Base-by-base conservation (phyloP, 2,113 vertebrate genomes). In the Neodon shergylaensis region DNA sequence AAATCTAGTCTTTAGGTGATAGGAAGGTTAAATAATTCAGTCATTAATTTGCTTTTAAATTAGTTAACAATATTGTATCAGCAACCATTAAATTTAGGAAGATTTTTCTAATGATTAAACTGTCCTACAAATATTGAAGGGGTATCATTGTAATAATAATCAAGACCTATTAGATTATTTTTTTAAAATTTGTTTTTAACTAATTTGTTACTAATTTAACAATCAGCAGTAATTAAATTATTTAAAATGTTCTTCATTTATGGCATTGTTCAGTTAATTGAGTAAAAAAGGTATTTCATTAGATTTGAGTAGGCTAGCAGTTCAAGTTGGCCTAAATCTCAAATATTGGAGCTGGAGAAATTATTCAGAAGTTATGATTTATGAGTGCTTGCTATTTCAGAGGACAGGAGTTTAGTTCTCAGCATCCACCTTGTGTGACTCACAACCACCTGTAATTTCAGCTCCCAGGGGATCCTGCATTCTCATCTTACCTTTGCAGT, bases 201-300 rank as follows among this genome's bases (percentile, higher is more conserved):
- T 63, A 61, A 61, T 58, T 39, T 63, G 3, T 83, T 42, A 83
- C 24, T 63, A n/a, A n/a, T 58, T 58, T 81, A 58, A 24, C 33
- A 81, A 49, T 61, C 12, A 63, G 2, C 49, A 79, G 36, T 90
- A 85, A 82, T 68, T 70, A 7, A 77, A 28, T 82, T 88, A 77
- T 66, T 94, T 94, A 94, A 79, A 93, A 33, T 63, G 1, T 91
- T 70, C 82, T 96, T 94, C 21, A 68, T 76, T 61, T 83, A n/a
- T 91, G 33, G 0, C 16, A 78, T 86, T 95, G 52, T 95, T 96
- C 28, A 86, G 10, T 83, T 93, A 77, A 28, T 87, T 78, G 70
- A 96, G 42, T 70, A 81, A 85, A 94, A 84, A 87, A 93, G 95
- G 90, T 92, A 77, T 96, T 93, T 86, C 39, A 42, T 81, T 85